Evolutionary conservation across 2,113 vertebrate genomes (phyloP).

Genomic region (Bucco capensis): DNA sequence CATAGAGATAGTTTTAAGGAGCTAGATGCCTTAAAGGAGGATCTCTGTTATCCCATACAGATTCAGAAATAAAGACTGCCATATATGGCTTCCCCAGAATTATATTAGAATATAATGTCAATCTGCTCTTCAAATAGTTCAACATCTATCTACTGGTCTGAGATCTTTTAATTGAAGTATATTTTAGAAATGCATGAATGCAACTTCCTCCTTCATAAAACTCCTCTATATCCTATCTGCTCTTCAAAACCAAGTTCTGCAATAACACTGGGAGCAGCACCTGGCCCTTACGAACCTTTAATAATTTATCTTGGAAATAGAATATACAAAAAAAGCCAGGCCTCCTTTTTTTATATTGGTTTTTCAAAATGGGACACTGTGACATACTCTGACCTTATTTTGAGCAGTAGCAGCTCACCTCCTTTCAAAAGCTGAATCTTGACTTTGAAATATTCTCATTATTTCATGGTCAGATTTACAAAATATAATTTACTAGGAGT

Average conservation of each 20-base stretch:
- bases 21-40: not conserved
- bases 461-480: not conserved
- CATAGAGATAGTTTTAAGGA: not conserved
- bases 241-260: not conserved
- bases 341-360: not conserved
- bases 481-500: not conserved
- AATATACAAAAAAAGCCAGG: no score
- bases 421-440: not conserved
- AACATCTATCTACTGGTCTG: not conserved
- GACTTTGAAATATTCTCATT: not conserved
- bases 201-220: not conserved
- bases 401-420: not conserved
- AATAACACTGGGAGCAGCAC: not conserved
- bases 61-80: not conserved
- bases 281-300: not conserved
- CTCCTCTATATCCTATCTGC: not conserved
- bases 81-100: not conserved
- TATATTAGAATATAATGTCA: not conserved
- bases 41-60: not conserved
- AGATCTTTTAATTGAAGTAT: not conserved
- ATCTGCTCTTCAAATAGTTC: not conserved
- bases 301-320: no score
- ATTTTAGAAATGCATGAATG: not conserved
- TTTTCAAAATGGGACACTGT: not conserved
- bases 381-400: not conserved